These are phyloP conservation scores for Drosophila limbata DNA, from an alignment of 2,888 invertebrate species.

Conservation along the genomic window DNA sequence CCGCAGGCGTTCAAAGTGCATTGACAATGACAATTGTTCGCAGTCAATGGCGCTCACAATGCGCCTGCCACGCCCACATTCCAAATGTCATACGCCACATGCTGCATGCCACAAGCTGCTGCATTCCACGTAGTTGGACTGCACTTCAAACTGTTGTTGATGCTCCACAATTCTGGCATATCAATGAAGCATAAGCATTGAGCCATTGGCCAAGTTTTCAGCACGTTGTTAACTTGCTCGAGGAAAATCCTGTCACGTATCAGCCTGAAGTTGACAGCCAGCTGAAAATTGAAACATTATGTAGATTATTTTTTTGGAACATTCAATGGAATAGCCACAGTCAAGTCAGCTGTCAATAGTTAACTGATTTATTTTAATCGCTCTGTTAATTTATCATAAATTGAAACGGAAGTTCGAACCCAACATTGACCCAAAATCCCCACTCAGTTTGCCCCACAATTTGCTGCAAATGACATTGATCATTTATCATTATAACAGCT, in stretches of 20 bases:
- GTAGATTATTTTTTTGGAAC: slow-evolving; percentile 32
- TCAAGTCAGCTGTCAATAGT: slow-evolving; percentile 13
- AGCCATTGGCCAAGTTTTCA: slow-evolving; percentile 39
- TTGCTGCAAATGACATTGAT: slow-evolving; percentile 40
- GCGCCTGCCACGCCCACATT: slow-evolving; percentile 11
- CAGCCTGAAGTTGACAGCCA: slow-evolving; percentile 33
- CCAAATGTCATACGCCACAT: neutral
- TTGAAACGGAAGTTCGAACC: slow-evolving; percentile 6
- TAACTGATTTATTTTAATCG: slow-evolving; percentile 42
- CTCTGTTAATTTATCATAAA: slow-evolving; percentile 32
- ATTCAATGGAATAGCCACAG: slow-evolving; percentile 16
- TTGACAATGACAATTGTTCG: slow-evolving; percentile 21
- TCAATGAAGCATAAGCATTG: slow-evolving; percentile 35
- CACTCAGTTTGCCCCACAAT: neutral
- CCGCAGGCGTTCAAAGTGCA: slow-evolving; percentile 32
- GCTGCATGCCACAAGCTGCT: neutral
- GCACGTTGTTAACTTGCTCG: slow-evolving; percentile 52
- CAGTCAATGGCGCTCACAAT: slow-evolving; percentile 32
- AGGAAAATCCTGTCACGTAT: slow-evolving; percentile 48
- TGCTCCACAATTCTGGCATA: slow-evolving; percentile 43
- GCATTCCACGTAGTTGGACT: slow-evolving; percentile 2
- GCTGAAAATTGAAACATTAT: slow-evolving; percentile 58
- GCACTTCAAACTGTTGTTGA: slow-evolving; percentile 7
- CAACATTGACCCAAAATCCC: neutral
- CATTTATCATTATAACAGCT: slow-evolving; percentile 42